These are phyloP conservation scores for Sarcophaga variegata DNA, from an alignment of 2,888 invertebrate species.

Conservation along the genomic window DNA sequence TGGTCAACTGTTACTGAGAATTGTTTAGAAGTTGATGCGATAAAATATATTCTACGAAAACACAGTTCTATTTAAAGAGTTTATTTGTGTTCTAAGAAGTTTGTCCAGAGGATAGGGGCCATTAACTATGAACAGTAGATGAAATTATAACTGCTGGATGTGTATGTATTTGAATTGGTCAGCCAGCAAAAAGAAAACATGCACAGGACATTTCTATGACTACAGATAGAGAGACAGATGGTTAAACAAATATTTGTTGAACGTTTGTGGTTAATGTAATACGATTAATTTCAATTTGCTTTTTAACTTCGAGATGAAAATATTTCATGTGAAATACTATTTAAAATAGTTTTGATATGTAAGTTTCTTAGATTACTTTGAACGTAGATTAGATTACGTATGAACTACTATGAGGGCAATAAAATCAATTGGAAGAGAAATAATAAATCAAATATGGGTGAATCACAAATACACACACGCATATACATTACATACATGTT, in stretches of 20 bases:
- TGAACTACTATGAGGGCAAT: no score
- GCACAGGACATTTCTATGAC: not conserved
- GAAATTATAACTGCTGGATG: not conserved
- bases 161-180: not conserved
- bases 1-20: conserved; percentile 48
- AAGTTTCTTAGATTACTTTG: no score
- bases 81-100: not conserved
- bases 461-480: no score
- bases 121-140: not conserved
- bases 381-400: no score
- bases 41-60: conserved; percentile 10
- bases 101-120: not conserved
- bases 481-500: no score
- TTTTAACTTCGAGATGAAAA: conserved; percentile 2
- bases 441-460: no score
- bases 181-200: not conserved
- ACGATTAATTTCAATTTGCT: conserved; percentile 17
- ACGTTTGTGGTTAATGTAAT: conserved; percentile 13
- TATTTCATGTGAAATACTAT: not conserved
- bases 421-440: no score
- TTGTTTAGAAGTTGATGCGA: conserved; percentile 6
- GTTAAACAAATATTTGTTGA: not conserved
- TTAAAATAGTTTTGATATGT: no score
- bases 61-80: not conserved
- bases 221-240: not conserved